A percentile compares a stretch with the other conserved stretches of the same genome.
These are phyloP conservation scores for Melanostoma scalare DNA, from an alignment of 2,888 invertebrate species.

Conservation along the genomic window DNA sequence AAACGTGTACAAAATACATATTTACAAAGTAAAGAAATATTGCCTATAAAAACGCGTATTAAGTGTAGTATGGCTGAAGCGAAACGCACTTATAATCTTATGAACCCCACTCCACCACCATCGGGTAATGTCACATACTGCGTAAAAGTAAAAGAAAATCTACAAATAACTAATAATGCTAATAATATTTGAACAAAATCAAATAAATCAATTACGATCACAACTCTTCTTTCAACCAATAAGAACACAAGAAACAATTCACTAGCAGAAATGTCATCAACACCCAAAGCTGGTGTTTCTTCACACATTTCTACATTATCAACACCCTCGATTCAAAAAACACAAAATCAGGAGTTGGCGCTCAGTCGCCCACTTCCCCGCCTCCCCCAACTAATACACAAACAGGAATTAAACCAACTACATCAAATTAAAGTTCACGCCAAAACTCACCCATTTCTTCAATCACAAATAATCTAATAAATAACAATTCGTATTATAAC, in stretches of 20 bases:
- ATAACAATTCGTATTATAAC: not conserved
- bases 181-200: not conserved
- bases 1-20: too few species aligned
- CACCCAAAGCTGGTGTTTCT: too few species aligned
- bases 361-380: not conserved
- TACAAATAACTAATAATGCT: too few species aligned
- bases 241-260: not conserved
- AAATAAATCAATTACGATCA: not conserved
- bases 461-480: not conserved
- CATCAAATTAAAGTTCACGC: too few species aligned
- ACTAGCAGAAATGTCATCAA: too few species aligned
- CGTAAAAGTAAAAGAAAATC: not conserved
- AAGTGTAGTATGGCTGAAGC: conserved; percentile 46
- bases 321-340: not conserved
- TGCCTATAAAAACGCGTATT: conserved; percentile 41
- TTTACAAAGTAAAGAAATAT: too few species aligned
- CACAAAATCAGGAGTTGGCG: not conserved
- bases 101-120: not conserved
- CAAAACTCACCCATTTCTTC: not conserved
- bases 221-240: not conserved
- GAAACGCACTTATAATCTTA: conserved; percentile 4
- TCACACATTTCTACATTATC: too few species aligned
- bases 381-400: not conserved
- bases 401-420: not conserved
- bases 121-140: not conserved